These are phyloP conservation scores for Sarcophaga subvicina DNA, from an alignment of 2,888 invertebrate species.

Conservation along the genomic window DNA sequence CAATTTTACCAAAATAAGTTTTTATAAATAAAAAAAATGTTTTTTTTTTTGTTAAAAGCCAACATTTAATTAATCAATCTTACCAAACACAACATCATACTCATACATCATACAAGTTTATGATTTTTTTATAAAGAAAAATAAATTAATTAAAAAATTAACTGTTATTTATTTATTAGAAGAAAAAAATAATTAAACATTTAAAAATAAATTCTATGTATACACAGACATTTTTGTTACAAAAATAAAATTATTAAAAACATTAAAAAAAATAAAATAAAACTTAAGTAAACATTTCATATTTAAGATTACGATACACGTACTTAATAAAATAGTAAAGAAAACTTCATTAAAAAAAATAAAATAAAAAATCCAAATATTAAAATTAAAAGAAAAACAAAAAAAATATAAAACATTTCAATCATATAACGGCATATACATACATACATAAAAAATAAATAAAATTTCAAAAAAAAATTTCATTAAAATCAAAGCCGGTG, in stretches of 20 bases:
- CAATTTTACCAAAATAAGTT: slow-evolving; percentile 44
- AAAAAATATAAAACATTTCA: slow-evolving; percentile 10
- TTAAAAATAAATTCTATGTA: slow-evolving; percentile 50
- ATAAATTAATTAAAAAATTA: neutral
- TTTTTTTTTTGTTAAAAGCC: neutral
- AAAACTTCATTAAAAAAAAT: slow-evolving; percentile 23
- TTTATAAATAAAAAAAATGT: neutral
- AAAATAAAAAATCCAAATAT: slow-evolving; percentile 21
- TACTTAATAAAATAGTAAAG: slow-evolving; percentile 9
- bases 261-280: slow-evolving; percentile 12
- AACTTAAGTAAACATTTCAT: slow-evolving; percentile 39
- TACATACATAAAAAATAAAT: neutral
- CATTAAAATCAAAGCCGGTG: slow-evolving; percentile 47
- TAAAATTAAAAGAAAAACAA: slow-evolving; percentile 22
- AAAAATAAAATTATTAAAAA: slow-evolving; percentile 7
- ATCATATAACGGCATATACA: neutral
- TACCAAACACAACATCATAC: too few relatives aligned
- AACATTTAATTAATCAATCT: slow-evolving; percentile 6
- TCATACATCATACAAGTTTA: too few relatives aligned
- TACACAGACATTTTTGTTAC: slow-evolving; percentile 60
- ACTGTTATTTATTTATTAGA: slow-evolving; percentile 64
- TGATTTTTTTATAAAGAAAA: slow-evolving; percentile 8
- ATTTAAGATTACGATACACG: neutral
- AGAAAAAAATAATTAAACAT: neutral
- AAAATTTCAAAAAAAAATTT: slow-evolving; percentile 4